Evolutionary conservation across 2,888 invertebrate genomes (phyloP), one percentile per base, ranked within the genome.

Genomic region (Nudaria mundana): DNA sequence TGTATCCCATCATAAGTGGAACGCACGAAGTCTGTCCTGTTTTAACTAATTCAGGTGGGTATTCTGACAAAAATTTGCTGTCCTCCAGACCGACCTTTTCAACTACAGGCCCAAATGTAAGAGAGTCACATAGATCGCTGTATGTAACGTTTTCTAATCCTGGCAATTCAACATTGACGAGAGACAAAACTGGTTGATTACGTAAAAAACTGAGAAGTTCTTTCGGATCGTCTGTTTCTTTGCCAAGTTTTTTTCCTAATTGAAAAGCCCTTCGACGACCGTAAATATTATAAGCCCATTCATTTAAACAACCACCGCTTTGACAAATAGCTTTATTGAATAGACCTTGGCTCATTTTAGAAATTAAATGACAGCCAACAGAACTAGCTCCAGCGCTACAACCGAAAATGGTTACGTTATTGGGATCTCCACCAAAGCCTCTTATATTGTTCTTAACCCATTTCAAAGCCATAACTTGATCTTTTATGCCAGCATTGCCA

Each of bases 261-360:
- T 86, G 85, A 46, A 87, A 79, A 8, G 87, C 87, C 40, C 85
- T 70, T 56, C 78, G 62, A 10, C 69, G 67, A 0, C 71, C 76
- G 45, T 86, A 76, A 12, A 78, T 44, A 40, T 73, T 78, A 56
- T 77, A 80, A 40, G 76, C 67, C 89, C 89, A 89, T 44, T 87
- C 86, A 46, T 78, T 80, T 5, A 88, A 66, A 43, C 85, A 82
- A 1, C 85, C 79, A 16, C 90, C 90, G 42, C 89, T 89, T 68
- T 89, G 89, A 48, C 88, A 86, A 38, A 90, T 88, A 1, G 86
- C 89, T 65, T 86, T 89, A 54, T 77, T 56, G 47, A 87, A 89
- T 40, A 89, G 62, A 7, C 83, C 83, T 32, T 62, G 44, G 43
- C 87, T 88, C 81, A 86, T 80, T 46, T 76, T 71, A 0, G 89